Percentiles rank a stretch among this genome's conserved stretches.
Conservation (phyloP, 2,113 vertebrate species). For the Bubo scandiacus region DNA sequence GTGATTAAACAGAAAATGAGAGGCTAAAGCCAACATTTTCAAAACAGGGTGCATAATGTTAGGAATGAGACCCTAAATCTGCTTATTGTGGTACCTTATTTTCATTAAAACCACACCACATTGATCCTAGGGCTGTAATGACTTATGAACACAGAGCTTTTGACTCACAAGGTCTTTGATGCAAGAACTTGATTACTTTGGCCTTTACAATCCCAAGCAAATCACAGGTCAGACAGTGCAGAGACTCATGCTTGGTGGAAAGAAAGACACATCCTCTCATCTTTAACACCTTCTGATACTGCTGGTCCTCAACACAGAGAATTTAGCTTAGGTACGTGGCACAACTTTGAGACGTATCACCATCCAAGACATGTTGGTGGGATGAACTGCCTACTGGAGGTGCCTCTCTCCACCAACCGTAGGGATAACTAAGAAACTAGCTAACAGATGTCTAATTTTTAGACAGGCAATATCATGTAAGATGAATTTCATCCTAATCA, state of each 20-base stretch:
- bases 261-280: neutral
- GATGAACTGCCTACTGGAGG: neutral
- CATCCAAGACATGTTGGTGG: neutral
- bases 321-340: rapidly evolving
- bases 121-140: neutral
- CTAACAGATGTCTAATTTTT: neutral
- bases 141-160: neutral
- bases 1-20: neutral
- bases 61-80: neutral
- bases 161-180: neutral
- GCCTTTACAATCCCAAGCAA: neutral
- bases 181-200: neutral
- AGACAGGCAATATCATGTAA: neutral
- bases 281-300: neutral
- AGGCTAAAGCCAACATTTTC: neutral
- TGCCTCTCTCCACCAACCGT: neutral
- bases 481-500: neutral
- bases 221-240: neutral
- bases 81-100: neutral
- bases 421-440: neutral
- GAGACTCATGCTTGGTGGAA: neutral
- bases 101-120: neutral
- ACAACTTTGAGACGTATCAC: neutral
- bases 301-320: neutral
- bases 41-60: neutral